Percentiles rank a stretch among this genome's conserved stretches.
phyloP scores from a whole-genome alignment of 2,888 invertebrate species.

The Ligdia adustata region DNA sequence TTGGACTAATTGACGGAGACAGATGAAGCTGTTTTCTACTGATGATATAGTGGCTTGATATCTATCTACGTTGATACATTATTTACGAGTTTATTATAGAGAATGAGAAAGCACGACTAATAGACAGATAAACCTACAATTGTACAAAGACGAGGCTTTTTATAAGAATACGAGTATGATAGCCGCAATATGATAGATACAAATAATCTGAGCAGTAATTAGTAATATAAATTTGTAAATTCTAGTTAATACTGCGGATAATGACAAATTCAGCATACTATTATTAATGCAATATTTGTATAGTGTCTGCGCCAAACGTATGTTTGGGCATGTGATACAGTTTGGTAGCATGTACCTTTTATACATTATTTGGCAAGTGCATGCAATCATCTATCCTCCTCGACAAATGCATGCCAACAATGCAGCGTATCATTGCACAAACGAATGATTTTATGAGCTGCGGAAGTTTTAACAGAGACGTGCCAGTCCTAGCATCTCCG shows the following conservation, averaged over 20 bases:
- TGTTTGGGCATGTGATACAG: no score
- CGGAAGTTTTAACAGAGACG: constrained; percentile 27
- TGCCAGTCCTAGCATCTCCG: constrained; percentile 17
- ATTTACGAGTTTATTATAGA: constrained; percentile 9
- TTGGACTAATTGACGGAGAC: constrained; percentile 69
- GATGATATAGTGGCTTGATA: constrained; percentile 33
- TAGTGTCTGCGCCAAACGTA: no score
- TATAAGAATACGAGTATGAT: no score
- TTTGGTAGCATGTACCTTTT: neutral
- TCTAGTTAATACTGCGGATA: no score
- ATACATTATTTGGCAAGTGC: constrained; percentile 12
- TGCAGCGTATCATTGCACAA: constrained; percentile 19
- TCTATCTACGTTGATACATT: constrained; percentile 17
- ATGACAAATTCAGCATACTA: no score
- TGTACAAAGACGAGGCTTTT: no score
- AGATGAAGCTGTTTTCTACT: constrained; percentile 50
- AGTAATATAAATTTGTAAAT: no score
- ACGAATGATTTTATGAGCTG: constrained; percentile 25
- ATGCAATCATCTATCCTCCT: neutral
- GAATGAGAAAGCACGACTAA: neutral
- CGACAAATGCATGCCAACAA: constrained; percentile 24
- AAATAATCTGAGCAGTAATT: no score
- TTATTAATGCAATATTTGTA: no score
- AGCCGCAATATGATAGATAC: no score
- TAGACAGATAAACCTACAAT: no score